These are phyloP conservation scores for Rosalia funebris DNA, from an alignment of 2,888 invertebrate species.

Conservation along the genomic window DNA sequence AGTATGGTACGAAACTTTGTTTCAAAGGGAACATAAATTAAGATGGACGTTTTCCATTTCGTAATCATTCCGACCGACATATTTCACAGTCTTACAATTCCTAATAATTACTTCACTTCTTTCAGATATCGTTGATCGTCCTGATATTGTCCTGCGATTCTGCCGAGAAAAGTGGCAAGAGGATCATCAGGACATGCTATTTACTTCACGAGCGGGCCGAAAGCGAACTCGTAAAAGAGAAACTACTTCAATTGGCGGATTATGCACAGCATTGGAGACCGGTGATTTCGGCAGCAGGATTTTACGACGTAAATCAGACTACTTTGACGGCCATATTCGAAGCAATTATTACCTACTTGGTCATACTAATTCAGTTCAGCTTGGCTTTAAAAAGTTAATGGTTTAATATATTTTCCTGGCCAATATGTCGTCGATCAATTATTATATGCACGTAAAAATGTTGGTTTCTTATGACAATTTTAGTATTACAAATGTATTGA, in stretches of 20 bases:
- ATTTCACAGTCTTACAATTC: too few species aligned
- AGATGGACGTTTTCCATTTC: too few species aligned
- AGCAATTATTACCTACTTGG: slow-evolving; percentile 10
- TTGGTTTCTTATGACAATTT: too few species aligned
- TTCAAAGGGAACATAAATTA: too few species aligned
- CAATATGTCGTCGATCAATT: too few species aligned
- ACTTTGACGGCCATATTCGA: slow-evolving; percentile 9
- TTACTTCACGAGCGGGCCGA: slow-evolving; percentile 7
- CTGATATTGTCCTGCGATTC: slow-evolving; percentile 16
- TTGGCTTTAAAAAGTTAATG: background rate
- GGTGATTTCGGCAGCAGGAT: slow-evolving; percentile 13
- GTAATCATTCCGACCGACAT: too few species aligned
- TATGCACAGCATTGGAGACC: slow-evolving; percentile 19
- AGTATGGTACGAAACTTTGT: too few species aligned
- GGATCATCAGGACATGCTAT: slow-evolving; percentile 13
- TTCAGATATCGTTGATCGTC: too few species aligned
- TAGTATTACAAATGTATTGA: too few species aligned
- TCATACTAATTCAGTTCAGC: slow-evolving; percentile 24
- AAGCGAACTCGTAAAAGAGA: slow-evolving; percentile 1
- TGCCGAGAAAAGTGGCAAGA: background rate
- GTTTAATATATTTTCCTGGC: too few species aligned
- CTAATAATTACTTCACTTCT: too few species aligned
- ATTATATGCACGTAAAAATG: too few species aligned
- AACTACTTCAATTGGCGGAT: background rate
- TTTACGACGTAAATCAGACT: slow-evolving; percentile 15